phyloP scores from a whole-genome alignment of 1,140 invertebrate species.

The Drosophila elegans region DNA sequence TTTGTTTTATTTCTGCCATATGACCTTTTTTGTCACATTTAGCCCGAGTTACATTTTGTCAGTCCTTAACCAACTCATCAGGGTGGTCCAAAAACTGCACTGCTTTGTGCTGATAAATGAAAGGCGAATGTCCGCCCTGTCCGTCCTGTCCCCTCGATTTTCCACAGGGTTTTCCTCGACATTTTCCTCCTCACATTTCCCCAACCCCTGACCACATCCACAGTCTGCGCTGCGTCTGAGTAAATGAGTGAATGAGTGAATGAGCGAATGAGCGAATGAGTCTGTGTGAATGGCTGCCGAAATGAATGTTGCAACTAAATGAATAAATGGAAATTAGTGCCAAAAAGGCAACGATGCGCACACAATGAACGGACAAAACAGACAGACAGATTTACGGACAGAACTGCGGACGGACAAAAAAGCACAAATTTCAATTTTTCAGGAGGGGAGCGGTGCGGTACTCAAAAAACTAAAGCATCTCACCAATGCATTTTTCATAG shows the following conservation, averaged over 20 bases:
- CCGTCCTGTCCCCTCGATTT: background rate
- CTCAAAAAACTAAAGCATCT: slow-evolving; percentile 15
- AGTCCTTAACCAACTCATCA: slow-evolving; percentile 54
- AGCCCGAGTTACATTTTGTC: slow-evolving; percentile 56
- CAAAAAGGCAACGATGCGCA: slow-evolving; percentile 57
- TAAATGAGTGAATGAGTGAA: slow-evolving; percentile 16
- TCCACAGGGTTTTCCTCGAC: slow-evolving; percentile 2
- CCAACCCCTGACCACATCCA: slow-evolving; percentile 11
- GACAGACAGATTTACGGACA: slow-evolving; percentile 11
- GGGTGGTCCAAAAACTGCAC: slow-evolving; percentile 35
- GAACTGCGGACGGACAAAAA: slow-evolving; percentile 14
- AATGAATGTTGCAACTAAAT: slow-evolving; percentile 79
- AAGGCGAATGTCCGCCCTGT: slow-evolving; percentile 2
- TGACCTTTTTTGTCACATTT: slow-evolving; percentile 65
- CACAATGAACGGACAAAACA: slow-evolving; percentile 39
- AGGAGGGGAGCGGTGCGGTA: slow-evolving; percentile 1
- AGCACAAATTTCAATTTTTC: background rate
- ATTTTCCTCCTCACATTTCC: background rate
- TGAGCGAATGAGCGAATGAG: slow-evolving; percentile 2
- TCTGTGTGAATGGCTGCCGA: slow-evolving; percentile 55
- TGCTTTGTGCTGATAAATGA: slow-evolving; percentile 65
- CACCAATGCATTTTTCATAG: background rate
- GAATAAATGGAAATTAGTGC: slow-evolving; percentile 78
- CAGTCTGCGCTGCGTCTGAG: slow-evolving; percentile 28
- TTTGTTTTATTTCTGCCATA: slow-evolving; percentile 68